Evolutionary conservation across 2,888 invertebrate genomes (phyloP), one percentile per base, ranked within the genome.

Genomic region (Epinotia demarniana): DNA sequence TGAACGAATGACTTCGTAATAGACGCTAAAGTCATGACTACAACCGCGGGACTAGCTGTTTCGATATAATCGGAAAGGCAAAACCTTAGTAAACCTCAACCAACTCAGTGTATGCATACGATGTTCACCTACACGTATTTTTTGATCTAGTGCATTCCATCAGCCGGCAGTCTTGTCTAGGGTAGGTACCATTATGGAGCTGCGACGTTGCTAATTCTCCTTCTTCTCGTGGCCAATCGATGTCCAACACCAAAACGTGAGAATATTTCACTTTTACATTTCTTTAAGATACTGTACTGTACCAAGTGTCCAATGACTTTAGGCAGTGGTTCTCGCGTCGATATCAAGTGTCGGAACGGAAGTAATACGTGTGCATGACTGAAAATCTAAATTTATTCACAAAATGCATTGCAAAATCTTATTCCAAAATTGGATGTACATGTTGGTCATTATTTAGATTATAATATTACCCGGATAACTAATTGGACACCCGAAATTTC

Each of bases 1-100:
- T 9, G 13, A 46, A 66, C 60, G 33, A 13, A 72, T 72, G 13
- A 19, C 49, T 16, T 49, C 18, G 19, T 53, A 33, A 66, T 66
- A 33, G 58, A 53, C 6, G 8, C 49, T 73, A 66, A 66, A 39
- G 49, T 1, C 27, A 11, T 12, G 58, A 27, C 3, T 60, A 72
- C 33, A 66, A 19, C 13, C n/a, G 49, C 27, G 27, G n/a, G 0
- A 23, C 13, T 3, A 23, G 12, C 23, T 13, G 12, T 58, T 58
- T 5, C 18, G 3, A 43, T 43, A 43, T 46, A 46, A 13, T 13
- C 13, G 4, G 4, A 46, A 13, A 39, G 9, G 39, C 1, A 39
- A 39, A 39, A 39, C 4, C 4, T 46, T 13, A 46, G 12, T 13
- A 46, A 8, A 46, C 2, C 46, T 46, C 13, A 46, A 46, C 39